Conservation (phyloP, 2,113 vertebrate species). For the Chamaetylas fuelleborni region DNA sequence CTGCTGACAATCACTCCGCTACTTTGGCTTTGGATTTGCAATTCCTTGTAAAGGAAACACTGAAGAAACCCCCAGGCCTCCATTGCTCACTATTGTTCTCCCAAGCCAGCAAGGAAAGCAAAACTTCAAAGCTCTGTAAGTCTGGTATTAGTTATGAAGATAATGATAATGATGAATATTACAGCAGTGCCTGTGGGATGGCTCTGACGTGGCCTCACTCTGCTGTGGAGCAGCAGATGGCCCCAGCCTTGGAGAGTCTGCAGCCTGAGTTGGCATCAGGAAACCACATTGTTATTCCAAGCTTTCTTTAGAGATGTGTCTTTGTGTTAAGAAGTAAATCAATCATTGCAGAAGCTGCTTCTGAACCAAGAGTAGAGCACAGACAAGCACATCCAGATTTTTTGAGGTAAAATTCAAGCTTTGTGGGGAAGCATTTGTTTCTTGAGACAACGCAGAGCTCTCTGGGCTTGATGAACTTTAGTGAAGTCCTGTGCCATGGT, state of each 20-base stretch:
- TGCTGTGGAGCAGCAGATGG: neutral
- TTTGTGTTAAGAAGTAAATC: neutral
- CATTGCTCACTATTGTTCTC: neutral
- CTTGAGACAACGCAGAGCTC: neutral
- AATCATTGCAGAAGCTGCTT: neutral
- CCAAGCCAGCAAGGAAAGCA: neutral
- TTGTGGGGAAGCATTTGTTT: neutral
- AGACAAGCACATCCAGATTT: neutral
- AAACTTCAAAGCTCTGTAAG: conserved; percentile 17
- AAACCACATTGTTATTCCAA: neutral
- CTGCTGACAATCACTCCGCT: neutral
- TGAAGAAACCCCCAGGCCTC: neutral
- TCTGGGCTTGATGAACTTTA: neutral
- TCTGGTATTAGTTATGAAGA: conserved; percentile 17
- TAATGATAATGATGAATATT: conserved; percentile 1
- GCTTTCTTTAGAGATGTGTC: neutral
- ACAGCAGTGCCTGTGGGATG: neutral
- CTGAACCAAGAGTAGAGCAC: neutral
- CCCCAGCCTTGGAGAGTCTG: neutral
- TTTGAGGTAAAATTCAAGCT: neutral
- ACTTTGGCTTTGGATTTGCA: neutral
- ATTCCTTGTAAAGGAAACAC: neutral
- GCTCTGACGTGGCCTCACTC: neutral
- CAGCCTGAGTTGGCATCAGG: neutral
- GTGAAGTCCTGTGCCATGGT: neutral